phyloP scores from a whole-genome alignment of 1,140 invertebrate genomes.

The Trialeurodes vaporariorum region DNA sequence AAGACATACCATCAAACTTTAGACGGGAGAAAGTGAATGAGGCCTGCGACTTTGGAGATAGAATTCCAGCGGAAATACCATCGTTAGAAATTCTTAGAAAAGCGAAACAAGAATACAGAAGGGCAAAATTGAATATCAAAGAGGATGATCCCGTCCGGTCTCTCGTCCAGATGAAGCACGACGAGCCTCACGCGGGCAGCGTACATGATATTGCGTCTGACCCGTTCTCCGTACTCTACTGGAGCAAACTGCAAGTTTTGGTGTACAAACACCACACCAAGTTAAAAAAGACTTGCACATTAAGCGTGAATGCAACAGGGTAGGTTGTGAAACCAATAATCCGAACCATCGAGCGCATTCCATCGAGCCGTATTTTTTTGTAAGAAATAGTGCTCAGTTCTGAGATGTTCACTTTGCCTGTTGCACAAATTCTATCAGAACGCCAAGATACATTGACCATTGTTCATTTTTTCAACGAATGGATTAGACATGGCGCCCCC shows the following conservation, averaged over 20 bases:
- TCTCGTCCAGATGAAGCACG: background rate
- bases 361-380: background rate
- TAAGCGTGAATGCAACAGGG: background rate
- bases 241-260: background rate
- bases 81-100: background rate
- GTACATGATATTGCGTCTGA: constrained; percentile 8
- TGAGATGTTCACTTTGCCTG: background rate
- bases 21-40: background rate
- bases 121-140: background rate
- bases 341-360: background rate
- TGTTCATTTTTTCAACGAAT: background rate
- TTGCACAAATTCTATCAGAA: background rate
- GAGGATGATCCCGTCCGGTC: background rate
- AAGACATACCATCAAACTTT: background rate
- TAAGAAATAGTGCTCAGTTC: background rate
- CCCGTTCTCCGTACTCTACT: constrained; percentile 4
- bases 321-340: background rate
- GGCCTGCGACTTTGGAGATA: background rate
- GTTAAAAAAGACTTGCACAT: background rate
- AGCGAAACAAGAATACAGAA: background rate
- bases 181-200: constrained; percentile 3
- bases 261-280: background rate
- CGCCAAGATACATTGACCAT: background rate
- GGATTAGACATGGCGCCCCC: background rate
- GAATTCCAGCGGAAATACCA: background rate